Conservation (phyloP, 30 jellyfish, hydroid and myxozoan species). For the Aurelia aurita region DNA sequence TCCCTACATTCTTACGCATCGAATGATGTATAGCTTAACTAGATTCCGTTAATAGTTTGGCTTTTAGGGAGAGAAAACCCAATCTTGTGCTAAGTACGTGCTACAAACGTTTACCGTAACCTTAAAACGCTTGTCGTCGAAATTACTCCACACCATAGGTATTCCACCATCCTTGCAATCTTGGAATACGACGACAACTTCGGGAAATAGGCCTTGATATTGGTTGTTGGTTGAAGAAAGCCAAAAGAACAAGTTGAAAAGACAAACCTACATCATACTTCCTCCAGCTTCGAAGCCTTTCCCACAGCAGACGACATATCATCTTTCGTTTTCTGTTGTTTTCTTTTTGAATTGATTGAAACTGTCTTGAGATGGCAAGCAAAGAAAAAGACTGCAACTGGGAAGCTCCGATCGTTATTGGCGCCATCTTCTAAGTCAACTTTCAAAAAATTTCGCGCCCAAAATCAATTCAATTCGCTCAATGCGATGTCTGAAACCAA, state of each 20-base stretch:
- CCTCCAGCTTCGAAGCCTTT: slow-evolving; percentile 24
- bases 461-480: slow-evolving; percentile 30
- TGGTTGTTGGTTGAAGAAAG: slow-evolving; percentile 19
- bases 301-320: slow-evolving; percentile 15
- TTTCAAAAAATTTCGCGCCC: slow-evolving; percentile 6
- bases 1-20: no score
- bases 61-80: no score
- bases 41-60: no score
- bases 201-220: slow-evolving; percentile 42
- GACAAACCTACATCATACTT: background rate
- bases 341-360: background rate
- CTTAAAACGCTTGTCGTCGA: slow-evolving; percentile 44
- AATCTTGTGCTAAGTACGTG: no score
- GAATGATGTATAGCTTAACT: no score
- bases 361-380: slow-evolving; percentile 22
- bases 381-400: no score
- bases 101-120: no score
- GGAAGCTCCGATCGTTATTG: background rate
- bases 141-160: slow-evolving; percentile 47
- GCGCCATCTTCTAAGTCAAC: background rate
- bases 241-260: no score
- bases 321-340: slow-evolving; percentile 22
- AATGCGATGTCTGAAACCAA: slow-evolving; percentile 30
- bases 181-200: slow-evolving; percentile 38
- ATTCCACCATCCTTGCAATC: slow-evolving; percentile 52